Conservation (phyloP, 1,140 invertebrate species). For the Psilanteris sp. region DNA sequence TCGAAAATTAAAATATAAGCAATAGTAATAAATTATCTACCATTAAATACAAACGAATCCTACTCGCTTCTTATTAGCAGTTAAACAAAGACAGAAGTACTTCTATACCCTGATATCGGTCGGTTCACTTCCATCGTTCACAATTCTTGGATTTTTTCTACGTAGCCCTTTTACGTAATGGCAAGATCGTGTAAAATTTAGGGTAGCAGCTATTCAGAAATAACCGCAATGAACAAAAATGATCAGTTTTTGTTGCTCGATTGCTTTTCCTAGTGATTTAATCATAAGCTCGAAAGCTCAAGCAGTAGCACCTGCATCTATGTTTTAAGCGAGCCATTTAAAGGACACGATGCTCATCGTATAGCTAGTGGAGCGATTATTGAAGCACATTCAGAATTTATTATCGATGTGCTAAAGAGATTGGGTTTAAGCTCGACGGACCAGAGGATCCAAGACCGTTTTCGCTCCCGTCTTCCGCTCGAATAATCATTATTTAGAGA, state of each 20-base stretch:
- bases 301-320: conserved; percentile 29
- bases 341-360: conserved; percentile 46
- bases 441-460: conserved; percentile 34
- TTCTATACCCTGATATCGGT: too few species aligned
- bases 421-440: conserved; percentile 57
- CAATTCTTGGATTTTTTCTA: too few species aligned
- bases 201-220: not conserved
- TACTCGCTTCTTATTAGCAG: too few species aligned
- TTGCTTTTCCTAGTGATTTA: conserved; percentile 14
- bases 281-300: conserved; percentile 41
- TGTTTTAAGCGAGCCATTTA: conserved; percentile 36
- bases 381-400: conserved; percentile 63
- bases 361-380: conserved; percentile 39
- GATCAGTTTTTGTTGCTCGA: conserved; percentile 23
- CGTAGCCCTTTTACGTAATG: too few species aligned
- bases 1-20: too few species aligned
- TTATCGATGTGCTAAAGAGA: conserved; percentile 67
- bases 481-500: conserved; percentile 67
- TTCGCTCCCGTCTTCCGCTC: conserved; percentile 58
- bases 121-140: too few species aligned
- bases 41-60: too few species aligned
- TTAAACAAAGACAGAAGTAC: too few species aligned
- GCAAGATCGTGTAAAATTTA: too few species aligned
- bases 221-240: not conserved
- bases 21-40: too few species aligned